Evolutionary conservation across 2,888 invertebrate species (phyloP), one percentile per base, ranked within the genome.

Genomic region (Baronia brevicornis): DNA sequence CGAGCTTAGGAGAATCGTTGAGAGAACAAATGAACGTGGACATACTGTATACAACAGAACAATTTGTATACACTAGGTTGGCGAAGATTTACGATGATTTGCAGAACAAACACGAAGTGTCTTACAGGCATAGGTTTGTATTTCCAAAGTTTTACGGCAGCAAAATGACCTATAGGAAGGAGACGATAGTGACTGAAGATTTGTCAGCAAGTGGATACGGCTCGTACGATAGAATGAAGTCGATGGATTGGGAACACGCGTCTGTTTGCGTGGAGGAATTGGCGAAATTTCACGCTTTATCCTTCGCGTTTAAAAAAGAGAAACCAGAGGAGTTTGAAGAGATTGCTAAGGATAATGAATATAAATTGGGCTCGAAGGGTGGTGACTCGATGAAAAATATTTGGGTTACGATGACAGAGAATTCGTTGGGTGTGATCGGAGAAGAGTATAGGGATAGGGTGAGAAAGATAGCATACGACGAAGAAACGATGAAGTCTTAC

Each of bases 201-300:
- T 46, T 82, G 8, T 38, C 48, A 2, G 41, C 33, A 0, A 36
- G 42, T 11, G 75, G 75, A 0, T 84, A 56, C 28, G 41, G 33
- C 1, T 30, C 54, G 1, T 64, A 58, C 11, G 56, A 73, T 18
- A 59, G 75, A 33, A 51, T 68, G 4, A 51, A 60, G 9, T 44
- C 60, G 0, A 46, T 80, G 5, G 59, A 66, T 25, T 73, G 71
- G 68, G 53, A 60, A 1, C 73, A 74, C 27, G 69, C 70, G 0
- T 41, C 51, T 0, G 40, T 56, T 1, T 59, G 65, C 0, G 46
- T 75, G 1, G 51, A 48, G 2, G 57, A 59, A 17, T 43, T 82
- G 7, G 78, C 73, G 0, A 73, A 72, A 33, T 54, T 75, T 29
- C 84, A 85, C 43, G 80, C 80, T 0, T 36, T 79, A 0, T 75